These are phyloP conservation scores for Hypselothyrea guttata DNA, from an alignment of 2,888 invertebrate species.

Conservation along the genomic window DNA sequence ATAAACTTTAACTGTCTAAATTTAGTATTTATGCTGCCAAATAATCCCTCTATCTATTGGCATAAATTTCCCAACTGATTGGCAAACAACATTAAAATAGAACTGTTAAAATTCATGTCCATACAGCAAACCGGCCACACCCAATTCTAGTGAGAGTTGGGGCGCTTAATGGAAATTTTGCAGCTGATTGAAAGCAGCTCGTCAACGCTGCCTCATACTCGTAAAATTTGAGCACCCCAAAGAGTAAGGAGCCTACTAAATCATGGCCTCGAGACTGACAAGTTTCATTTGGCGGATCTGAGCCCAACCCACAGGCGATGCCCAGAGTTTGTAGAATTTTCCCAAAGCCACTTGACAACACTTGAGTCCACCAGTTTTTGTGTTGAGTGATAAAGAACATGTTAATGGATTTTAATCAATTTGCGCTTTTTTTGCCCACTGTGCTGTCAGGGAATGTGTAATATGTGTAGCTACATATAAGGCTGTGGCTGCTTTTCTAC, in stretches of 20 bases:
- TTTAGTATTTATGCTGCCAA: too few species aligned
- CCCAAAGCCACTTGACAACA: constrained; percentile 27
- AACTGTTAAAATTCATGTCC: too few species aligned
- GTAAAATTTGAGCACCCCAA: constrained; percentile 61
- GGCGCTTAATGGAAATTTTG: constrained; percentile 4
- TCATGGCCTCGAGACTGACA: constrained; percentile 13
- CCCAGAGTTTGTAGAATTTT: constrained; percentile 27
- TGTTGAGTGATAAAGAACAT: constrained; percentile 73
- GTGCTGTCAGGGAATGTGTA: constrained; percentile 51
- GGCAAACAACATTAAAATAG: too few species aligned
- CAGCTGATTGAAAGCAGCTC: constrained; percentile 42
- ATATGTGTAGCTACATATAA: constrained; percentile 33
- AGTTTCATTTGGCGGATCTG: background rate
- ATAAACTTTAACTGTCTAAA: too few species aligned
- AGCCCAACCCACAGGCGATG: constrained; percentile 23
- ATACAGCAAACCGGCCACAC: background rate
- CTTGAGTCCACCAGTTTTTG: constrained; percentile 19
- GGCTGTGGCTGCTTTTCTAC: constrained; percentile 38
- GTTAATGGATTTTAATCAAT: constrained; percentile 75
- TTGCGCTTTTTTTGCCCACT: constrained; percentile 49
- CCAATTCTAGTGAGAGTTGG: constrained; percentile 7
- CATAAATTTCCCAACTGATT: too few species aligned
- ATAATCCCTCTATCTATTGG: too few species aligned
- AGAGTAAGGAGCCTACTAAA: constrained; percentile 41
- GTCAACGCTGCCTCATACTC: constrained; percentile 53